Conservation (phyloP, 2,888 invertebrate species). For the Itoplectis maculator region DNA sequence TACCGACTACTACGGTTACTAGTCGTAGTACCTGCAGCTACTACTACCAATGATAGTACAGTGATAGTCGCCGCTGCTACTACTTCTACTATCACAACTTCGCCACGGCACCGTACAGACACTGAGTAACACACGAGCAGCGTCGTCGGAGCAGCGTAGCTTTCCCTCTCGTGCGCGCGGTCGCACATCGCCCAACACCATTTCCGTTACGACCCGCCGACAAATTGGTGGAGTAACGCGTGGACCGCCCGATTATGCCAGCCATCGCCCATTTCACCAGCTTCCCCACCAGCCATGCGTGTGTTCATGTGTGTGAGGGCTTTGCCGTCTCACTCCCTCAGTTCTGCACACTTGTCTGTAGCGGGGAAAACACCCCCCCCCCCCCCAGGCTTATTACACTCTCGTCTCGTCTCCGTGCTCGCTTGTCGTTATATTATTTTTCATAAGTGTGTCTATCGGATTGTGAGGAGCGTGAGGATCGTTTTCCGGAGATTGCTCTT, state of each 20-base stretch:
- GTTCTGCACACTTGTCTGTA: slow-evolving; percentile 2
- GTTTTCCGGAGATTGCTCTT: slow-evolving; percentile 50
- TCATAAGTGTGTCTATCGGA: slow-evolving; percentile 31
- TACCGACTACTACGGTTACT: neutral
- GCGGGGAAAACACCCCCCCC: neutral
- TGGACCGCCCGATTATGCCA: slow-evolving; percentile 56
- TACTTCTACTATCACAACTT: neutral
- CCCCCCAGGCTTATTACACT: slow-evolving; percentile 8
- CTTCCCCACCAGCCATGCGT: neutral
- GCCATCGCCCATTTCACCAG: slow-evolving; percentile 25
- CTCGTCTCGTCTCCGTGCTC: neutral
- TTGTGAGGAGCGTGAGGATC: neutral
- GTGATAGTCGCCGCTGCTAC: too few species aligned
- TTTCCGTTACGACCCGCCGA: slow-evolving; percentile 66
- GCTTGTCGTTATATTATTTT: slow-evolving; percentile 33
- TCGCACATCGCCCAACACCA: slow-evolving; percentile 57
- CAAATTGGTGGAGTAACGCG: slow-evolving; percentile 68
- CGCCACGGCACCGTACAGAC: neutral
- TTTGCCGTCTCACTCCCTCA: neutral
- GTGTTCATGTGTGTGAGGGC: neutral
- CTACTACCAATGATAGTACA: too few species aligned
- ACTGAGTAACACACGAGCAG: slow-evolving; percentile 28
- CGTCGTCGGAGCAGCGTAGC: slow-evolving; percentile 31
- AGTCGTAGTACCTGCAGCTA: too few species aligned
- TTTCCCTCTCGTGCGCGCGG: slow-evolving; percentile 29